A percentile compares a stretch with the other conserved stretches of the same genome.
These are phyloP conservation scores for Clostera curtula DNA, from an alignment of 2,888 invertebrate species.

Conservation along the genomic window DNA sequence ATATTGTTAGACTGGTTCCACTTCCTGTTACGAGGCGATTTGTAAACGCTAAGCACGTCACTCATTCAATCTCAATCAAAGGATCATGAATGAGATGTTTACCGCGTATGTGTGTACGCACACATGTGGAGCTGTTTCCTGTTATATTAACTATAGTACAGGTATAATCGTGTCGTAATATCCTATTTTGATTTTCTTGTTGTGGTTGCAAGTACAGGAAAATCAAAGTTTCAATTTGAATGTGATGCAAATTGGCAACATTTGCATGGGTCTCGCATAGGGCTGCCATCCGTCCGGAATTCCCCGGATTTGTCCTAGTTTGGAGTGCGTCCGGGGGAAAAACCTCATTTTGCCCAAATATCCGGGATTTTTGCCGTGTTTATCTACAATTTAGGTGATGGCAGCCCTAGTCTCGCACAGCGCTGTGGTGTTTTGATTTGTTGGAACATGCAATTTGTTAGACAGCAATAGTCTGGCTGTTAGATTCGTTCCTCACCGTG, in stretches of 20 bases:
- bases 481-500: constrained; percentile 15
- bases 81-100: constrained; percentile 70
- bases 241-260: constrained; percentile 5
- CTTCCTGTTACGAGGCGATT: constrained; percentile 62
- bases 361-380: no score
- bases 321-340: no score
- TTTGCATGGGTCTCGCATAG: constrained; percentile 1
- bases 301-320: no score
- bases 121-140: constrained; percentile 47
- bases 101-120: constrained; percentile 37
- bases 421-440: no score
- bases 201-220: constrained; percentile 5
- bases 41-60: constrained; percentile 67
- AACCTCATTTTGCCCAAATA: no score
- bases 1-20: constrained; percentile 60
- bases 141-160: constrained; percentile 32
- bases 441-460: constrained; percentile 8
- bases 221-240: constrained; percentile 4
- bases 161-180: constrained; percentile 7
- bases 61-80: constrained; percentile 69
- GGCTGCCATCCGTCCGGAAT: no score
- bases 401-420: no score
- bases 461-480: constrained; percentile 7
- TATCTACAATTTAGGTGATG: no score
- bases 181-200: constrained; percentile 12